Conservation (phyloP, 1,140 invertebrate genomes). For the Drosophila pseudoobscura region DNA sequence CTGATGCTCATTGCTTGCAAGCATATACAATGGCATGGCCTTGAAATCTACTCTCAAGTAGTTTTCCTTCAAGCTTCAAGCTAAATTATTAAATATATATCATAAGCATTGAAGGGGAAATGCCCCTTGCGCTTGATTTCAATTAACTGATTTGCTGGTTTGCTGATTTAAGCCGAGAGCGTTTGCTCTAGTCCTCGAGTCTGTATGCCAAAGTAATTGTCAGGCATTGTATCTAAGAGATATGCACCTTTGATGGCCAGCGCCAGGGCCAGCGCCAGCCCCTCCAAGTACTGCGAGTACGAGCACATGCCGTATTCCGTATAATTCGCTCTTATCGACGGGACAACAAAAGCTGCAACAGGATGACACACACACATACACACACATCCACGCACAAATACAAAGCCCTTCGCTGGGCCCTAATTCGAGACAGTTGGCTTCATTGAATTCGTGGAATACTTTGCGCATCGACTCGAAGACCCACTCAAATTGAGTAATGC, state of each 20-base stretch:
- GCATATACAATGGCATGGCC: too few relatives aligned
- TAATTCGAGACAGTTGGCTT: constrained; percentile 65
- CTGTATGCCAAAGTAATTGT: constrained; percentile 22
- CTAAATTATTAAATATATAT: too few relatives aligned
- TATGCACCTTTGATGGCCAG: background rate
- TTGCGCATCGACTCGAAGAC: constrained; percentile 23
- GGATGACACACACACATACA: too few relatives aligned
- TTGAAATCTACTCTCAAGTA: too few relatives aligned
- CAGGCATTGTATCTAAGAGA: constrained; percentile 9
- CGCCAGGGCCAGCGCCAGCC: too few relatives aligned
- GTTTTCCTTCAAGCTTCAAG: too few relatives aligned
- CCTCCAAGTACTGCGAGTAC: too few relatives aligned
- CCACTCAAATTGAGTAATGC: constrained; percentile 64
- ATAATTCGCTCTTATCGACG: constrained; percentile 16
- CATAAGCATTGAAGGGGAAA: too few relatives aligned
- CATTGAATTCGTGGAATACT: constrained; percentile 74
- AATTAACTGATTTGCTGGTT: constrained; percentile 43
- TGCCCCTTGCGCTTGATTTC: constrained; percentile 12
- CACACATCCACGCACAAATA: background rate
- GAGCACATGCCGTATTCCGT: constrained; percentile 3
- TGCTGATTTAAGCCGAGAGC: constrained; percentile 9
- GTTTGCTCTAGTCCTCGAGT: constrained; percentile 11
- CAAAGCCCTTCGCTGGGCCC: constrained; percentile 20
- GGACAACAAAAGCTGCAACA: constrained; percentile 2
- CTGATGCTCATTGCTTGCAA: too few relatives aligned